These are phyloP conservation scores for Amaurobius ferox DNA, from an alignment of 2,888 invertebrate species.

Conservation along the genomic window DNA sequence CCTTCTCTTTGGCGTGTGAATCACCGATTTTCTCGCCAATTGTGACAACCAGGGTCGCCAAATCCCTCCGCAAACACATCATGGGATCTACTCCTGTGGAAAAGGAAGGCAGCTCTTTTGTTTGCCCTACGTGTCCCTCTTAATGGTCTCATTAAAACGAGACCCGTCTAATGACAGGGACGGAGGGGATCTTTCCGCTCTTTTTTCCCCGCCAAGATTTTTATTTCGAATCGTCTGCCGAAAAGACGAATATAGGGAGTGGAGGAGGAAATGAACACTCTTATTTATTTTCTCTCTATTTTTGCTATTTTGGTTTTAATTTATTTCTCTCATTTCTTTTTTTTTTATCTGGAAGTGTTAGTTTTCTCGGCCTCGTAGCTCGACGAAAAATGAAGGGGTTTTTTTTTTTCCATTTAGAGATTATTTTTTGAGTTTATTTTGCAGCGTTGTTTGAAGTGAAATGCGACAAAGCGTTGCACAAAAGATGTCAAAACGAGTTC, in stretches of 20 bases:
- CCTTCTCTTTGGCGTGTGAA: too few species aligned
- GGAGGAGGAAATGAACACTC: slow-evolving; percentile 64
- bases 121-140: slow-evolving; percentile 67
- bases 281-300: slow-evolving; percentile 29
- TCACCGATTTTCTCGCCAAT: neutral
- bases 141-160: slow-evolving; percentile 71
- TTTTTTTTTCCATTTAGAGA: slow-evolving; percentile 10
- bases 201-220: slow-evolving; percentile 3
- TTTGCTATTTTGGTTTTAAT: neutral
- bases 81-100: slow-evolving; percentile 26
- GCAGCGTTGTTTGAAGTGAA: too few species aligned
- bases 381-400: slow-evolving; percentile 54
- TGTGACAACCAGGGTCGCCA: slow-evolving; percentile 38
- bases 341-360: slow-evolving; percentile 47
- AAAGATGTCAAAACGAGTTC: too few species aligned
- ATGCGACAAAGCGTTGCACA: too few species aligned
- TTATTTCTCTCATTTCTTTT: slow-evolving; percentile 7
- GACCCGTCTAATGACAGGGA: slow-evolving; percentile 67
- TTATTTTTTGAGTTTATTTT: too few species aligned
- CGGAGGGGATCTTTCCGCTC: slow-evolving; percentile 36
- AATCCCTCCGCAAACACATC: slow-evolving; percentile 70
- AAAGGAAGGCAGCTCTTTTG: slow-evolving; percentile 50
- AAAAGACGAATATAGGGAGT: slow-evolving; percentile 50
- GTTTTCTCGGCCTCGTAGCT: slow-evolving; percentile 68
- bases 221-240: slow-evolving; percentile 17